phyloP scores from a whole-genome alignment of 2,113 vertebrate species.

The Prunella fulvescens region DNA sequence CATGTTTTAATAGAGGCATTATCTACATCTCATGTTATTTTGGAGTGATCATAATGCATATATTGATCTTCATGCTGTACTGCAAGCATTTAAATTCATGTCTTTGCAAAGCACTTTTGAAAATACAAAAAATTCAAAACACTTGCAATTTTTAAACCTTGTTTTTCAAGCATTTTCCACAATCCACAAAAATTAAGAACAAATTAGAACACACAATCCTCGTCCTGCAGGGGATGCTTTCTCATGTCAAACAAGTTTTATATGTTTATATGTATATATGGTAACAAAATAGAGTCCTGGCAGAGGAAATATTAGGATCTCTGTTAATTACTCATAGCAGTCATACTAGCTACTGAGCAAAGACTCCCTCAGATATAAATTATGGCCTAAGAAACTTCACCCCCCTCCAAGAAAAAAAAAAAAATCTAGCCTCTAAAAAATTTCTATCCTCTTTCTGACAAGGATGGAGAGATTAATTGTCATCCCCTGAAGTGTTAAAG shows the following conservation, averaged over 20 bases:
- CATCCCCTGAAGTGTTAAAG: background rate
- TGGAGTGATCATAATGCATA: background rate
- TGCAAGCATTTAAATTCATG: background rate
- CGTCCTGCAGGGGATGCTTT: background rate
- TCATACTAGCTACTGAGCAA: background rate
- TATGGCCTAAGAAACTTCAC: background rate
- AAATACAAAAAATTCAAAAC: background rate
- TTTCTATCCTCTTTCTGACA: background rate
- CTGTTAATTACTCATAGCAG: background rate
- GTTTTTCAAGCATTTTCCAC: background rate
- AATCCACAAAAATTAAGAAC: background rate
- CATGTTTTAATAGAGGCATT: background rate
- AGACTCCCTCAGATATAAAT: background rate
- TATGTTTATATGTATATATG: background rate
- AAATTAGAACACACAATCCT: background rate
- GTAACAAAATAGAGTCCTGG: background rate
- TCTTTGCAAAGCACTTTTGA: background rate
- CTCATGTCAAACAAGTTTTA: background rate
- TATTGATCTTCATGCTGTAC: background rate
- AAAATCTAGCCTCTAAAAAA: background rate
- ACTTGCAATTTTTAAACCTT: background rate
- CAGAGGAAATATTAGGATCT: background rate
- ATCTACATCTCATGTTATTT: background rate
- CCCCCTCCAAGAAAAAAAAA: fast-evolving
- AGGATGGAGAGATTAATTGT: background rate